Percentiles rank a stretch among this genome's conserved stretches.
These are phyloP conservation scores for Mythimna loreyi DNA, from an alignment of 2,888 invertebrate species.

Conservation along the genomic window DNA sequence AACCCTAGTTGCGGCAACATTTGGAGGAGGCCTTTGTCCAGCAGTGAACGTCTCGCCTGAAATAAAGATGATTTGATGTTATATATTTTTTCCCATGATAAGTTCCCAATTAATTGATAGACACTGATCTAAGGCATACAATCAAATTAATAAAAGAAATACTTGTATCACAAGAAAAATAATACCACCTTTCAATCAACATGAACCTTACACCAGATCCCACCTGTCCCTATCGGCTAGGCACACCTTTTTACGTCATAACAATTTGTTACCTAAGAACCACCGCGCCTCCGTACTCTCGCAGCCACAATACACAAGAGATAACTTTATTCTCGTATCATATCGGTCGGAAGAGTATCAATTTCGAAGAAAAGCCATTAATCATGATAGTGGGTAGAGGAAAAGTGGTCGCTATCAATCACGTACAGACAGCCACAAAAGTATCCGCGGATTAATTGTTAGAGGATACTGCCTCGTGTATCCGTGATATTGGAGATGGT, in stretches of 20 bases:
- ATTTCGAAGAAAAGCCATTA: conserved; percentile 55
- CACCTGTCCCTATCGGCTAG: too few relatives aligned
- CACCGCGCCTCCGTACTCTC: conserved; percentile 11
- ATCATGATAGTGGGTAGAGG: conserved; percentile 59
- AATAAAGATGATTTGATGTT: too few relatives aligned
- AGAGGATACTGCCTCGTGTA: conserved; percentile 36
- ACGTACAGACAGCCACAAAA: conserved; percentile 35
- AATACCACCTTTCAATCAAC: background rate
- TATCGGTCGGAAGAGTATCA: conserved; percentile 58
- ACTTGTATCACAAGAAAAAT: background rate
- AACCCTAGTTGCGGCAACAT: too few relatives aligned
- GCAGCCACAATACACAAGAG: conserved; percentile 34
- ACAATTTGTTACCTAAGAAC: conserved; percentile 41
- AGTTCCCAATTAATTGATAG: too few relatives aligned
- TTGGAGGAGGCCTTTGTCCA: too few relatives aligned
- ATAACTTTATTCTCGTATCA: conserved; percentile 41
- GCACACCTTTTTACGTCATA: conserved; percentile 20
- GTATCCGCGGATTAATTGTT: conserved; percentile 60
- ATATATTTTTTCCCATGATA: too few relatives aligned
- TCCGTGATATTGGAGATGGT: conserved; percentile 13
- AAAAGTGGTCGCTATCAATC: conserved; percentile 60
- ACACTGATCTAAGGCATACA: too few relatives aligned
- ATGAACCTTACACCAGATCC: background rate
- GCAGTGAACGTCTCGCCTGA: too few relatives aligned
- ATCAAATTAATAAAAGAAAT: too few relatives aligned